Base-by-base conservation (phyloP, 2,888 invertebrate genomes). In the Falcaria lacertinaria region DNA sequence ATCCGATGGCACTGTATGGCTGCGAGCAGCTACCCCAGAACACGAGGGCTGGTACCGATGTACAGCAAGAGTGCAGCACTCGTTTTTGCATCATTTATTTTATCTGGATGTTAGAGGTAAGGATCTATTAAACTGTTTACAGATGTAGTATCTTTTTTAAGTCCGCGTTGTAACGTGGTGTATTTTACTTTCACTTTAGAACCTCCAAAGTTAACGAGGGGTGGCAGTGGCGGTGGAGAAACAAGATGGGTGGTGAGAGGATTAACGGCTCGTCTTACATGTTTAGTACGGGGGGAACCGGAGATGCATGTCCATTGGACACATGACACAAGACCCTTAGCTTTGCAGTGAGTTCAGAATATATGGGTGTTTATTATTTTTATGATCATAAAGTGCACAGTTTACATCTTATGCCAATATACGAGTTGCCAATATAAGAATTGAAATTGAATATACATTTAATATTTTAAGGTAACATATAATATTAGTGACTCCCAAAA, bases 1-100 rank as follows among this genome's bases (percentile, higher is more conserved):
- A 47, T 90, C 92, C 2, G 95, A 95, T 68, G 94, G 95, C 17
- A 94, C 95, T 1, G 84, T 95, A 34, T 91, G 93, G 86, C 90
- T 96, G 1, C 92, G 93, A 56, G 90, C 93, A 5, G 93, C 94
- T 1, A 91, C 92, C n/a, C 92, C 95, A 7, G 92, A 93, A 54
- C 94, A 94, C 60, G 95, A 96, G 72, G 96, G 97, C 32, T 94
- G 94, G 89, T 97, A 96, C 74, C 91, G 96, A 55, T 97, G 97
- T 67, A 93, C 95, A 43, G 96, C 96, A 0, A 91, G 93, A 45
- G 89, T 79, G 0, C 84, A 81, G 39, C 89, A 88, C 50, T 75
- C 88, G 0, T 81, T 80, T 38, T 53, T 89, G 33, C 88, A 89
- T 60, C 87, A 89, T 51, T 72, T 74, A 0, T 89, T 89, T 45